Evolutionary conservation across 2,888 invertebrate species (phyloP), one percentile per base, ranked within the genome.

Genomic region (Axea sp.): DNA sequence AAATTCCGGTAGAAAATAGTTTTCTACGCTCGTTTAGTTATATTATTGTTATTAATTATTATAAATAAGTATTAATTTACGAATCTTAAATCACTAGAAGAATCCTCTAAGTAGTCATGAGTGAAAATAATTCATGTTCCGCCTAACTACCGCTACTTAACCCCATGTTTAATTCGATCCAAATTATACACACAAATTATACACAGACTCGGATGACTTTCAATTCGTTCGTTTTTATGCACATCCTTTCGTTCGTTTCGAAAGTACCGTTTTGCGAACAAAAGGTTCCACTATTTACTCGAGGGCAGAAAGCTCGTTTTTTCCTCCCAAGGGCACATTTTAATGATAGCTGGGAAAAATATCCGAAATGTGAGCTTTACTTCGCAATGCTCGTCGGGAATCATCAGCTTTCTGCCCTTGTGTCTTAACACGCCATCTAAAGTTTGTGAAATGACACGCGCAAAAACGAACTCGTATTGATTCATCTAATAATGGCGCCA

Each of bases 21-120:
- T 77, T 77, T 78, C 81, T 76, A 76, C 81, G 78, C 78, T 78
- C 76, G 77, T 81, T 79, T 83, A 85, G 78, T 76, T 75, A 80
- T 84, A 84, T 59, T 72, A 53, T 59, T 47, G 53, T 62, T 62
- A 71, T 55, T 68, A 75, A 79, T 84, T 85, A 84, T 85, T 86
- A 85, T 85, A 86, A 86, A 85, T 86, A 85, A 86, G 78, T 84
- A 83, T 85, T 84, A 80, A 86, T 84, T 86, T 84, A 83, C 79
- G 83, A 79, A 79, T 71, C 83, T 86, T 84, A 84, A 79, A 28
- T 77, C 62, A 73, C 82, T 86, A 86, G 83, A 79, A 80, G 78
- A 81, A 81, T 83, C 76, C 78, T 82, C 81, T 85, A 85, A 80
- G 81, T 85, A 83, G 80, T 83, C 79, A 79, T 82, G 83, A 86